A percentile compares a stretch with the other conserved stretches of the same genome.
Conservation (phyloP, 2,888 invertebrate species). For the Quadroppia sp. region DNA sequence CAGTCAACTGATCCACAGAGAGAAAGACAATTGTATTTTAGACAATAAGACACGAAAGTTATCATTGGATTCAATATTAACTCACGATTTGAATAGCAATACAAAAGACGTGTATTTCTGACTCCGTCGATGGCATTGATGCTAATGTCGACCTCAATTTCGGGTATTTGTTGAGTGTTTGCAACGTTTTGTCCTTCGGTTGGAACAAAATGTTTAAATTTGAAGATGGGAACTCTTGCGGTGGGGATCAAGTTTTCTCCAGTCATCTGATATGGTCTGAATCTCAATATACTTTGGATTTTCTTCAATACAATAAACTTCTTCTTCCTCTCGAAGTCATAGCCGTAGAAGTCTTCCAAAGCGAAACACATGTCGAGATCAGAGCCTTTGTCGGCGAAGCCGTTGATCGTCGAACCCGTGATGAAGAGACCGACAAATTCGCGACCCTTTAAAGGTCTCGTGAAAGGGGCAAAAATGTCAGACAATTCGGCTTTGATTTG, state of each 20-base stretch:
- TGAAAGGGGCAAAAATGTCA: background rate
- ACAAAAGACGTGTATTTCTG: slow-evolving; percentile 86
- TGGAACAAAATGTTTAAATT: too few species aligned
- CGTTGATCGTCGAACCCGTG: slow-evolving; percentile 96
- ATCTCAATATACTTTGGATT: background rate
- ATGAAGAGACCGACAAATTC: slow-evolving; percentile 74
- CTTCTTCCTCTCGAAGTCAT: background rate
- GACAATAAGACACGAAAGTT: too few species aligned
- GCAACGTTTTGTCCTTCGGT: slow-evolving; percentile 68
- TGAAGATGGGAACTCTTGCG: slow-evolving; percentile 95
- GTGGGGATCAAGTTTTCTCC: slow-evolving; percentile 82
- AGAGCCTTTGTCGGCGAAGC: slow-evolving; percentile 83
- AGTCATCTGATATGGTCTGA: too few species aligned
- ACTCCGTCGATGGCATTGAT: slow-evolving; percentile 95
- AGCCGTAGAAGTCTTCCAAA: slow-evolving; percentile 54
- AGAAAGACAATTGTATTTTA: too few species aligned
- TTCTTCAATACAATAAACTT: background rate
- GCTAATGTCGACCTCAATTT: slow-evolving; percentile 90
- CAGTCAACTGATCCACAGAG: too few species aligned
- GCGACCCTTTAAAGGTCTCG: background rate
- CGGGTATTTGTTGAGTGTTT: too few species aligned
- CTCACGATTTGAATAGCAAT: slow-evolving; percentile 82
- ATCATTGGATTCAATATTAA: too few species aligned
- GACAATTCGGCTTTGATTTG: background rate
- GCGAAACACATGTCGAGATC: slow-evolving; percentile 94